phyloP scores from a whole-genome alignment of 1,140 invertebrate genomes.

The Neocloeon triangulifer region DNA sequence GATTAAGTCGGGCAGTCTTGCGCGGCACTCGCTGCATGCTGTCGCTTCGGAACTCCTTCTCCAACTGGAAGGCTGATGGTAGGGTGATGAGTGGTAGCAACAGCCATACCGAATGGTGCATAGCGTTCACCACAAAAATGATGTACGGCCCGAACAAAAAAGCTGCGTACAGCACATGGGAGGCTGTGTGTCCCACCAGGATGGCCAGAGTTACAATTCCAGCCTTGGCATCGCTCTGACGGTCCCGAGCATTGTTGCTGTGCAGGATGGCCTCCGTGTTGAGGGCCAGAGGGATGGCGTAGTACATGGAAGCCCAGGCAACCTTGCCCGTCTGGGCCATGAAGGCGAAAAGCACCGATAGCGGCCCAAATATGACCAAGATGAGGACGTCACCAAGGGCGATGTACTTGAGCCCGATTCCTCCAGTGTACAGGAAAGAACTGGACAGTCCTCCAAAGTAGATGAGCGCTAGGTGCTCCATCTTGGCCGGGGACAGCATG shows the following conservation, averaged over 20 bases:
- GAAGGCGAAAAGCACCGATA: slow-evolving; percentile 85
- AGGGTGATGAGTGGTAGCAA: slow-evolving; percentile 69
- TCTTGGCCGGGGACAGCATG: slow-evolving; percentile 61
- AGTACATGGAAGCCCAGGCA: slow-evolving; percentile 69
- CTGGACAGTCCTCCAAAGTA: slow-evolving; percentile 92
- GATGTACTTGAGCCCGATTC: slow-evolving; percentile 85
- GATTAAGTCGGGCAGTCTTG: slow-evolving; percentile 72
- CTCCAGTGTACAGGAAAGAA: slow-evolving; percentile 81
- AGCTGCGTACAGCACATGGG: slow-evolving; percentile 75
- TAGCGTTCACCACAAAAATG: slow-evolving; percentile 56
- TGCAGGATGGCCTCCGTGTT: slow-evolving; percentile 90
- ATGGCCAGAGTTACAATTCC: slow-evolving; percentile 86
- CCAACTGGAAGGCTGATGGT: slow-evolving; percentile 68
- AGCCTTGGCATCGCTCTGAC: slow-evolving; percentile 59
- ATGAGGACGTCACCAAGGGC: slow-evolving; percentile 78
- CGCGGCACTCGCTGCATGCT: slow-evolving; percentile 61
- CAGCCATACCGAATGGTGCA: slow-evolving; percentile 71
- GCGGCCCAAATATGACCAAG: slow-evolving; percentile 79
- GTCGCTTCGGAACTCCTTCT: slow-evolving; percentile 64
- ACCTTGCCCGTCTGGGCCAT: slow-evolving; percentile 73
- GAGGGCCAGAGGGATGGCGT: slow-evolving; percentile 77
- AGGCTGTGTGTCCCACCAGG: slow-evolving; percentile 71
- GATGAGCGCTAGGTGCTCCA: slow-evolving; percentile 81
- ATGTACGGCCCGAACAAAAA: slow-evolving; percentile 82
- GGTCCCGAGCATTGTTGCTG: slow-evolving; percentile 81